Conservation (phyloP, 2,797 vertebrate genomes). For the Toxotes lorentzi region DNA sequence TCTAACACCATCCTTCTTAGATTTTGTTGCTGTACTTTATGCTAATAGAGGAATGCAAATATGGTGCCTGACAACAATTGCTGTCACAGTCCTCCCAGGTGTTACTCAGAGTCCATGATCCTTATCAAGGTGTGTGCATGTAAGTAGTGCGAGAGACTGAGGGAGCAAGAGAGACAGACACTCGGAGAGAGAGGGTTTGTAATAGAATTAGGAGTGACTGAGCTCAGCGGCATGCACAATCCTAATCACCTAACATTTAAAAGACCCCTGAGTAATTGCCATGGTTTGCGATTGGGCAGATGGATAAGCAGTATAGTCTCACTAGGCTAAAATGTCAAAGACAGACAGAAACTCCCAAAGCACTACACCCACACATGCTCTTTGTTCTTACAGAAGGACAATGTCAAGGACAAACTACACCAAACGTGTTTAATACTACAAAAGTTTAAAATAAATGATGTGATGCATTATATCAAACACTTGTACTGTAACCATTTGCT, state of each 20-base stretch:
- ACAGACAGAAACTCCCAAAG: conserved; percentile 34
- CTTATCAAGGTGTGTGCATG: conserved; percentile 49
- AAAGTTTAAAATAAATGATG: neutral
- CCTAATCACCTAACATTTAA: conserved; percentile 71
- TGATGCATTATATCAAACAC: neutral
- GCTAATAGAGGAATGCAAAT: conserved; percentile 68
- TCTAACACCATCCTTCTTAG: conserved; percentile 44
- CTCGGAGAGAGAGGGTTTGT: conserved; percentile 25
- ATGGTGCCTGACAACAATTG: conserved; percentile 52
- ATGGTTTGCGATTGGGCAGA: conserved; percentile 57
- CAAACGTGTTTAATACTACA: neutral
- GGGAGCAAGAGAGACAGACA: conserved; percentile 22
- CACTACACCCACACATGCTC: conserved; percentile 40
- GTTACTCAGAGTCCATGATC: conserved; percentile 67
- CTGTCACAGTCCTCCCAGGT: conserved; percentile 53
- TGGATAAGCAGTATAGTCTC: conserved; percentile 60
- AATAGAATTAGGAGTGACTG: conserved; percentile 72
- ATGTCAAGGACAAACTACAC: conserved; percentile 47
- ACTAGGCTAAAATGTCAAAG: conserved; percentile 67
- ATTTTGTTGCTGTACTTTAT: conserved; percentile 59
- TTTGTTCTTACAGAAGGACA: conserved; percentile 34
- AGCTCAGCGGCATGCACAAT: conserved; percentile 57
- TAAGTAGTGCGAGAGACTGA: conserved; percentile 15
- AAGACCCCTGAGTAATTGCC: conserved; percentile 63
- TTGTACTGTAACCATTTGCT: conserved; percentile 5